A percentile compares a stretch with the other conserved stretches of the same genome.
These are phyloP conservation scores for Taurulus bubalis DNA, from an alignment of 2,113 vertebrate genomes.

Conservation along the genomic window DNA sequence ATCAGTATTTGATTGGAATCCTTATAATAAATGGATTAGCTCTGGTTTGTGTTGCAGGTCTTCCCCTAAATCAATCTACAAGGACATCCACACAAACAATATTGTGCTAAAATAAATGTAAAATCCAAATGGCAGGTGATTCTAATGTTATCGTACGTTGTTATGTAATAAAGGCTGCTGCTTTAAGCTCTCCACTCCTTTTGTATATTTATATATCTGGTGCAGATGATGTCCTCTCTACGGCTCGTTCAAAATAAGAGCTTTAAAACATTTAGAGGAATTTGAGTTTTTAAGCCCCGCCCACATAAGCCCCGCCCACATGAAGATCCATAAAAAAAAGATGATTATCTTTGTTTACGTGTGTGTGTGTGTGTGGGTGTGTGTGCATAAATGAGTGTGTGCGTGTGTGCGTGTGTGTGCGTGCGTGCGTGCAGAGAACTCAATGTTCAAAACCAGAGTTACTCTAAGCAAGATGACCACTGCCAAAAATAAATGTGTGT, in stretches of 20 bases:
- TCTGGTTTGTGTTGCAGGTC: background rate
- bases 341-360: background rate
- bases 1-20: background rate
- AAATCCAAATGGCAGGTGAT: background rate
- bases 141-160: background rate
- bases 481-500: constrained; percentile 31
- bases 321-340: constrained; percentile 3
- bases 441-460: background rate
- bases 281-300: background rate
- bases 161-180: background rate
- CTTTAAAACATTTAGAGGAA: background rate
- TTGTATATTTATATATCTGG: background rate
- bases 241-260: constrained; percentile 42
- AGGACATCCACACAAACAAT: background rate
- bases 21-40: background rate
- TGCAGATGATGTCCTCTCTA: background rate
- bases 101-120: background rate
- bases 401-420: background rate
- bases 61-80: background rate
- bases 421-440: background rate
- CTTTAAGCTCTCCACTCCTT: background rate
- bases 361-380: background rate
- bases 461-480: background rate
- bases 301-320: background rate
- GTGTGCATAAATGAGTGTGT: no score